A percentile compares a stretch with the other conserved stretches of the same genome.
These are phyloP conservation scores for Tribolium castaneum DNA, from an alignment of 1,140 invertebrate species.

Conservation along the genomic window DNA sequence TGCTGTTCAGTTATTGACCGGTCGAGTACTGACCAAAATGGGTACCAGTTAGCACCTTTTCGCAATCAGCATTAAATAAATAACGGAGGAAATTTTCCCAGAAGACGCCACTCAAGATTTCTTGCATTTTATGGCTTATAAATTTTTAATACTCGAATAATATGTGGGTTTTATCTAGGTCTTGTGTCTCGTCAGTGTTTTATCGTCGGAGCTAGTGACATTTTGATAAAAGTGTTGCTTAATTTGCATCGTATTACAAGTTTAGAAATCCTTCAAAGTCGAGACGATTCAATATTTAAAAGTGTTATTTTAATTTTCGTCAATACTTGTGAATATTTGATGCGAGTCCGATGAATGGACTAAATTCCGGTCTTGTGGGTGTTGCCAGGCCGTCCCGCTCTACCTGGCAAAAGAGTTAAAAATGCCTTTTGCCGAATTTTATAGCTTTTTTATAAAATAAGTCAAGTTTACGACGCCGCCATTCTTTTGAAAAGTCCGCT, in stretches of 20 bases:
- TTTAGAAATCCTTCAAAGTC: neutral
- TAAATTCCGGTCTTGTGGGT: neutral
- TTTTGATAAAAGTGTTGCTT: constrained; percentile 6
- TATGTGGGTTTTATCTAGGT: constrained; percentile 7
- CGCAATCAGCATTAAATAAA: neutral
- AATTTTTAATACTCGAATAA: no score
- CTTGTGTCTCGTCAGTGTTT: neutral
- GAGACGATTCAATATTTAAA: neutral
- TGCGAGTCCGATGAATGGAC: neutral
- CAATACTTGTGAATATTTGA: constrained; percentile 8
- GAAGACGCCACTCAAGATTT: no score
- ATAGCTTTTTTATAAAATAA: constrained; percentile 19
- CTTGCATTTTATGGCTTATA: no score
- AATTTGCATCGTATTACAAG: constrained; percentile 1
- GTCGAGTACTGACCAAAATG: neutral
- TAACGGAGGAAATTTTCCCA: no score
- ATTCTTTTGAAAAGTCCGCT: constrained; percentile 23
- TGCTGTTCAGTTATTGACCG: constrained; percentile 6
- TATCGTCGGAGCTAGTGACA: constrained; percentile 11
- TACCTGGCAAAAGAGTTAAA: constrained; percentile 33
- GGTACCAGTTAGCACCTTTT: constrained; percentile 8
- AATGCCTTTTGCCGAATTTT: neutral
- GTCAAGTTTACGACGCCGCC: constrained; percentile 11
- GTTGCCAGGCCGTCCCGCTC: neutral
- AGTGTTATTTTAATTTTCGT: constrained; percentile 14